Conservation (phyloP, 1,140 invertebrate genomes). For the Chironomus tepperi region DNA sequence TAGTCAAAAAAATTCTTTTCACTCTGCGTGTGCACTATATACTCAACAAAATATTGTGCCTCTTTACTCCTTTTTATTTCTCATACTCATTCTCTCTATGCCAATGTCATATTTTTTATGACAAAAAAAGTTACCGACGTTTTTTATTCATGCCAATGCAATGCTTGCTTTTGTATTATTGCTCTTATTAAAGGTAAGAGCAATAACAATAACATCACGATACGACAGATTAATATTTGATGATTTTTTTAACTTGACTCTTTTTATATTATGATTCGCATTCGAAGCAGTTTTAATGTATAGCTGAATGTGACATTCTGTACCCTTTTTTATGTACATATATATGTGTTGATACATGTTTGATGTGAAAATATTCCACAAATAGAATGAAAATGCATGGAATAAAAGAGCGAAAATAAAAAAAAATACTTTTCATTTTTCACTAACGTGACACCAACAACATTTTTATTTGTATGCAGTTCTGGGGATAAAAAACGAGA, state of each 20-base stretch:
- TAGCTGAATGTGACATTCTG: neutral
- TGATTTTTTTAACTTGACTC: constrained; percentile 13
- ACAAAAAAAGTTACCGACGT: neutral
- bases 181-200: neutral
- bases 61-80: neutral
- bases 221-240: constrained; percentile 11
- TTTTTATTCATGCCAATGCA: neutral
- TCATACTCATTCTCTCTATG: neutral
- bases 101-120: neutral
- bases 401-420: too few species aligned
- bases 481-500: too few species aligned
- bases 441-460: too few species aligned
- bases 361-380: neutral
- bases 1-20: neutral
- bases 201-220: neutral
- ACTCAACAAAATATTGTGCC: neutral
- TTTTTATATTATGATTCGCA: neutral
- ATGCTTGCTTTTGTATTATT: neutral
- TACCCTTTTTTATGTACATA: neutral
- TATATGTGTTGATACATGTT: neutral
- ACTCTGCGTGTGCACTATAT: neutral
- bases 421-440: neutral
- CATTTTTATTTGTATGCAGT: too few species aligned
- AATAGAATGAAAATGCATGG: neutral
- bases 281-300: constrained; percentile 7